A percentile compares a stretch with the other conserved stretches of the same genome.
Conservation (phyloP, 2,888 invertebrate species). For the Drosophila nigritarsus region DNA sequence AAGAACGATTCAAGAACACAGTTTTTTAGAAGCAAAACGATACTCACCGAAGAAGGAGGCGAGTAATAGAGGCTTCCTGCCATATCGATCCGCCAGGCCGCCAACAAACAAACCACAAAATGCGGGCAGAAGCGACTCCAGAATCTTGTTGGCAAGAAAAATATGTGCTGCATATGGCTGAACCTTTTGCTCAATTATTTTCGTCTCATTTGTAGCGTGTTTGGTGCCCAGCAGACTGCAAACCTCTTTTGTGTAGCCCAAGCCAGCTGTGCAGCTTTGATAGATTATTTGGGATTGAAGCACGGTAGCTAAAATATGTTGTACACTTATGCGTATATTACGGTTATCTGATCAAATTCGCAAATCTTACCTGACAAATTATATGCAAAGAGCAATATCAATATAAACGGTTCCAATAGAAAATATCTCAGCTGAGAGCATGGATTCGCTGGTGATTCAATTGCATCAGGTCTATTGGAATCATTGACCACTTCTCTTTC, state of each 20-base stretch:
- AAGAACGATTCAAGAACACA: neutral
- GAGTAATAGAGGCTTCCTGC: conserved; percentile 89
- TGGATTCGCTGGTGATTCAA: neutral
- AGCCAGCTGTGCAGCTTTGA: conserved; percentile 88
- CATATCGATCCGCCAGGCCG: conserved; percentile 92
- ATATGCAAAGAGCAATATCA: conserved; percentile 80
- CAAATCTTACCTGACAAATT: conserved; percentile 79
- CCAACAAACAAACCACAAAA: conserved; percentile 89
- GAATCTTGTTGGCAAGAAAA: conserved; percentile 87
- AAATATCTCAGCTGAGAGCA: conserved; percentile 41
- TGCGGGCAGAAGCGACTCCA: conserved; percentile 88
- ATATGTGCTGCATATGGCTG: conserved; percentile 89
- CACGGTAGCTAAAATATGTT: conserved; percentile 82
- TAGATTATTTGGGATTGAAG: conserved; percentile 89
- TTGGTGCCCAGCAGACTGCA: conserved; percentile 85
- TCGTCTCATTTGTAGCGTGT: conserved; percentile 86
- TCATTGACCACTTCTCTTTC: conserved; percentile 1
- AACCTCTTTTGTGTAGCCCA: conserved; percentile 86
- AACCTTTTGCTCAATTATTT: conserved; percentile 86
- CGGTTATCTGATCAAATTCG: neutral
- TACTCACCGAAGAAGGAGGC: conserved; percentile 87
- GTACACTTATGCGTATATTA: neutral
- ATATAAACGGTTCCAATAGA: conserved; percentile 77
- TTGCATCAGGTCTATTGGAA: neutral
- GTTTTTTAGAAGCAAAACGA: neutral